Evolutionary conservation across 2,113 vertebrate genomes (phyloP), one percentile per base, ranked within the genome.

Genomic region (Ciconia maguari): DNA sequence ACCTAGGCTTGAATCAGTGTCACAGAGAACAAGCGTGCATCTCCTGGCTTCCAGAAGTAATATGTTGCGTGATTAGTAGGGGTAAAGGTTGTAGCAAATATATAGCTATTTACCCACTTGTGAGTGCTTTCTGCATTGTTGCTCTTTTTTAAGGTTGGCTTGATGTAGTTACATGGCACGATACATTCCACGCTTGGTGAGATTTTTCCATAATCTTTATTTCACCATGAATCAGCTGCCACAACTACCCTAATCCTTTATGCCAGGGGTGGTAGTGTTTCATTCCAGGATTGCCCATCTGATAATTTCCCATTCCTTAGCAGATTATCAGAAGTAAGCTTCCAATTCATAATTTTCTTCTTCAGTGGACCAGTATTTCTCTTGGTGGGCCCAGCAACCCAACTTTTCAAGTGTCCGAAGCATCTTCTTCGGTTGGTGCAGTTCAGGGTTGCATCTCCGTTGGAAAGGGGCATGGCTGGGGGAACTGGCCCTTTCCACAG

Each of bases 171-270:
- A 36, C 30, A 1, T 24, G 30, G 24, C 26, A 32, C 1, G 0
- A 16, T 13, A 42, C 12, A 1, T 19, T 55, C 29, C 3, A 6
- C 4, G 4, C 54, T 62, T 0, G 2, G 16, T 51, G 20, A 38
- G 21, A 30, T 54, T 72, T 62, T 51, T 11, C 38, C 15, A 11
- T 32, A 62, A 36, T 61, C 55, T 38, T 80, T 49, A 44, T 87
- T 94, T 90, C 29, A 8, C 32, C 5, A 2, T n/a, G 13, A 54
- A 69, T 51, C 48, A 66, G 16, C 20, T 52, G 46, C 46, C 36
- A 26, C 1, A 1, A 27, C 32, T 21, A 10, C 27, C 13, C 38
- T 38, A 5, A 16, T 64, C 12, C 29, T 36, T 60, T 38, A 8
- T 57, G 51, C 21, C 2, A 0, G 10, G 20, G 4, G 5, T 10